A percentile compares a stretch with the other conserved stretches of the same genome.
phyloP scores from a whole-genome alignment of 2,888 invertebrate species.

The Catocala sponsa region DNA sequence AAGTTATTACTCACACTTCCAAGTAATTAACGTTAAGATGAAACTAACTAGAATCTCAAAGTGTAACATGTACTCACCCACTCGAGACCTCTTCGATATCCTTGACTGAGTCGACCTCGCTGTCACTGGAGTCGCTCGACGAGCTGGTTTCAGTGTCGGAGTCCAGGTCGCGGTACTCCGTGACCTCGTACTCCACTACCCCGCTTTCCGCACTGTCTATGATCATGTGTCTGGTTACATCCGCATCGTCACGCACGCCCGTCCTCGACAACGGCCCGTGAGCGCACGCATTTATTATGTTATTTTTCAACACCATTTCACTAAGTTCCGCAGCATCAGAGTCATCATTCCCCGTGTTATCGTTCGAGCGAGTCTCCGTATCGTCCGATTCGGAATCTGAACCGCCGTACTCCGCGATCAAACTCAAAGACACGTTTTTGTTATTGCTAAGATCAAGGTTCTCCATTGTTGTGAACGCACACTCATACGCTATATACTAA shows the following conservation, averaged over 20 bases:
- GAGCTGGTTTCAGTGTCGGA: conserved; percentile 67
- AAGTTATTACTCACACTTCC: not conserved
- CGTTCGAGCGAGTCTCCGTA: conserved; percentile 69
- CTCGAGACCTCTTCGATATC: conserved; percentile 80
- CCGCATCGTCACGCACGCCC: conserved; percentile 64
- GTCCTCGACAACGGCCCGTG: conserved; percentile 78
- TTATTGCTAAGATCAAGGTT: conserved; percentile 79
- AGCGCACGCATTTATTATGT: conserved; percentile 84
- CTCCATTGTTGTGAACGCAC: conserved; percentile 73
- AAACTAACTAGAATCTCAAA: not conserved
- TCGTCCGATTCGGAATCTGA: conserved; percentile 83
- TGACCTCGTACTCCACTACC: conserved; percentile 80
- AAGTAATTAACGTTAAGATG: conserved; percentile 1
- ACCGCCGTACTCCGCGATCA: conserved; percentile 81
- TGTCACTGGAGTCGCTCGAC: conserved; percentile 76
- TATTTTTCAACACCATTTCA: conserved; percentile 85
- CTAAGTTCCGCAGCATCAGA: conserved; percentile 78
- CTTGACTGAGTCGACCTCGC: conserved; percentile 81
- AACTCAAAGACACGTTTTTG: conserved; percentile 83
- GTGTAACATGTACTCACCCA: conserved; percentile 63
- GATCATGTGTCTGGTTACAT: conserved; percentile 79
- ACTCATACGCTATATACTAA: conserved; percentile 51
- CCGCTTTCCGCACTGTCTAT: conserved; percentile 80
- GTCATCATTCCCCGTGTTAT: conserved; percentile 69
- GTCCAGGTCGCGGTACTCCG: conserved; percentile 78